A percentile compares a stretch with the other conserved stretches of the same genome.
phyloP scores from a whole-genome alignment of 2,113 vertebrate species.

The Calypte anna region DNA sequence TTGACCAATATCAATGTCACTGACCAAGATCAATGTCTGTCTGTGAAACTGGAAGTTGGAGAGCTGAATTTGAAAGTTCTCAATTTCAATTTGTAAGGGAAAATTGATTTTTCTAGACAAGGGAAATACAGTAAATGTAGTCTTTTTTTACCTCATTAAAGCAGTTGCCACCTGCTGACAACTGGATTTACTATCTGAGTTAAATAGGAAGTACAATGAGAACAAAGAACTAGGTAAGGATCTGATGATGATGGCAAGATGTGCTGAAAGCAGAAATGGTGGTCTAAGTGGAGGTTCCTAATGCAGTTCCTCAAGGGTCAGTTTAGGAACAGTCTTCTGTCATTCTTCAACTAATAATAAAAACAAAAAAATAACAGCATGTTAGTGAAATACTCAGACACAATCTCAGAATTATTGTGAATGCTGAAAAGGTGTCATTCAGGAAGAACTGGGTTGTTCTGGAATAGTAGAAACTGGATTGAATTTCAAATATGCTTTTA shows the following conservation, averaged over 20 bases:
- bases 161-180: background rate
- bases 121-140: background rate
- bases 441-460: background rate
- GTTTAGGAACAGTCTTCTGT: background rate
- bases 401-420: background rate
- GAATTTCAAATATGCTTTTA: background rate
- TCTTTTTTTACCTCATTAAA: background rate
- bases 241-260: background rate
- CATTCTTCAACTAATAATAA: background rate
- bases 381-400: background rate
- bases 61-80: background rate
- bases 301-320: background rate
- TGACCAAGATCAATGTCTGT: background rate
- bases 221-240: background rate
- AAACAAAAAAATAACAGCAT: background rate
- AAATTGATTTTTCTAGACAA: background rate
- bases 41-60: background rate
- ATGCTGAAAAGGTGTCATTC: background rate
- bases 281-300: background rate
- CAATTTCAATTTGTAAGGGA: background rate
- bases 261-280: background rate
- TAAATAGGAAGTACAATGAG: background rate
- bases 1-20: background rate
- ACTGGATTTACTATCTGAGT: background rate
- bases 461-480: background rate